A percentile compares a stretch with the other conserved stretches of the same genome.
Evolutionary conservation across 2,797 vertebrate species (phyloP).

Genomic region (Geotria australis): DNA sequence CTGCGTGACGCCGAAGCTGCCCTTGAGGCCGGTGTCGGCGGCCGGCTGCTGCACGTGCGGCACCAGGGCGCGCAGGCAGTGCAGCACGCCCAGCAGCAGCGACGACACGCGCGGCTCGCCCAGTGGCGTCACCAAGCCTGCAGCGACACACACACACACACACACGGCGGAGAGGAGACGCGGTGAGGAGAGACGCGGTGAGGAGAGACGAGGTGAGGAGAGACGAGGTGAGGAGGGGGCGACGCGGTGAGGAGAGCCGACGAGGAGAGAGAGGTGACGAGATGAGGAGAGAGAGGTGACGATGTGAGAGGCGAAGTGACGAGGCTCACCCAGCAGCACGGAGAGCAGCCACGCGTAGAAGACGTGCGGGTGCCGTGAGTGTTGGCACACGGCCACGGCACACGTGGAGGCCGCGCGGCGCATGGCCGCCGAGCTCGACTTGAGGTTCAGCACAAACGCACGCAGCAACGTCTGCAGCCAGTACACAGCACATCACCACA

Average conservation of each 20-base stretch:
- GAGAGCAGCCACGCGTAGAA: slow-evolving; percentile 94
- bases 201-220: background rate
- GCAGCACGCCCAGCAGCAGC: slow-evolving; percentile 51
- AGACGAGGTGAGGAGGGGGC: no score
- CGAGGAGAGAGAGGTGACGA: background rate
- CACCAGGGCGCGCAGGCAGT: slow-evolving; percentile 66
- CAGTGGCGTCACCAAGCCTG: slow-evolving; percentile 51
- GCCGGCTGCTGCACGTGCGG: slow-evolving; percentile 79
- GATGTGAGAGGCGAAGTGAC: no score
- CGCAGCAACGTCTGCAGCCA: slow-evolving; percentile 39
- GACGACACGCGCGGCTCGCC: slow-evolving; percentile 31
- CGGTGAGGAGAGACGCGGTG: no score
- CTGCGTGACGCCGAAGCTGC: slow-evolving; percentile 69
- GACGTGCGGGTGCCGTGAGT: slow-evolving; percentile 53
- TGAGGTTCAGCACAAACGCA: slow-evolving; percentile 66
- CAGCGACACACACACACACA: accelerated
- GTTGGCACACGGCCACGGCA: slow-evolving; percentile 57
- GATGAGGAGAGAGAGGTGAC: background rate
- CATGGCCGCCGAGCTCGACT: slow-evolving; percentile 59
- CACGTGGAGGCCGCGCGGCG: slow-evolving; percentile 61
- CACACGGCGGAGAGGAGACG: background rate
- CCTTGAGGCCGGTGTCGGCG: slow-evolving; percentile 65
- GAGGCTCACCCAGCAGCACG: slow-evolving; percentile 43
- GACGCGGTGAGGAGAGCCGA: background rate
- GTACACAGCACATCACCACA: no score